Evolutionary conservation across 1,140 invertebrate genomes (phyloP).

Genomic region (Drosophila serrata): DNA sequence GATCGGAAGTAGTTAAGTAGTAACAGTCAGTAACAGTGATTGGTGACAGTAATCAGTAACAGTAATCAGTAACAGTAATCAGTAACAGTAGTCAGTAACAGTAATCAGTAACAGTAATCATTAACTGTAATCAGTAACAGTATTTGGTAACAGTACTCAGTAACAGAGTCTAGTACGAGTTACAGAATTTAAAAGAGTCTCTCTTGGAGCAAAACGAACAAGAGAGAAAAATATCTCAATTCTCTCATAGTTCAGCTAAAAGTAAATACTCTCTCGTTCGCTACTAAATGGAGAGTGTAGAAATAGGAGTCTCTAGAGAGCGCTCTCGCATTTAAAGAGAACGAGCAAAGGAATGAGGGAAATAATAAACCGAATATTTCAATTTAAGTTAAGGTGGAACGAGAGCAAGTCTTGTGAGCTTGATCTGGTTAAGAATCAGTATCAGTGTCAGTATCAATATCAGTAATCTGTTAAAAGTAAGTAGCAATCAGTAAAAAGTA

Average conservation of each 20-base stretch:
- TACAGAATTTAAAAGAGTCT: no score
- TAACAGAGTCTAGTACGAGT: no score
- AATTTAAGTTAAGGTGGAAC: background rate
- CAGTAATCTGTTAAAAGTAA: background rate
- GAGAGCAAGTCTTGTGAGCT: background rate
- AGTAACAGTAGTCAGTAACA: background rate
- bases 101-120: background rate
- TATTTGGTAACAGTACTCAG: background rate
- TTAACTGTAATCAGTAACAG: background rate
- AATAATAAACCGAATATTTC: no score
- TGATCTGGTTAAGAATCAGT: background rate
- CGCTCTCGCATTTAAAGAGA: no score
- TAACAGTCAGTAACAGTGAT: background rate
- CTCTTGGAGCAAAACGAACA: background rate
- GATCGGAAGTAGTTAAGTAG: no score
- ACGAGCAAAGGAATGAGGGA: no score
- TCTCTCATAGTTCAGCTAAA: background rate
- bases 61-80: background rate
- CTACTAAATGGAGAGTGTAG: background rate
- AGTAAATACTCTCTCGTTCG: constrained; percentile 1
- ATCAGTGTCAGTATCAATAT: background rate
- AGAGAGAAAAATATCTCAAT: background rate
- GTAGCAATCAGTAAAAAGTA: background rate
- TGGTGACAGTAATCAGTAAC: background rate
- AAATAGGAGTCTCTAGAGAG: no score